Evolutionary conservation across 2,797 vertebrate genomes (phyloP), one percentile per base, ranked within the genome.

Genomic region (Naso thynnoides): DNA sequence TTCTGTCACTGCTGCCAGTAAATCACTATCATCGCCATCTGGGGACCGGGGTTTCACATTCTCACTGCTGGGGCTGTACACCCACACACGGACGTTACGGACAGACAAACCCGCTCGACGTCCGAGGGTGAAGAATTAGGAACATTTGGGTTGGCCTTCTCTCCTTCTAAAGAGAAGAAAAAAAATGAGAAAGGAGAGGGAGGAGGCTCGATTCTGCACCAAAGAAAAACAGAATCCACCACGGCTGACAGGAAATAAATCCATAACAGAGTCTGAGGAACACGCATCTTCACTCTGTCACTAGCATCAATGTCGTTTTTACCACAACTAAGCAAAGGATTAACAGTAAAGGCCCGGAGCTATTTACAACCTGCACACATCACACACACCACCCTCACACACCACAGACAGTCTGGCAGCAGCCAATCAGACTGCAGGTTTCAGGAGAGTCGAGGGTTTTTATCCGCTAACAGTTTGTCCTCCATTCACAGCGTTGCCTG

Each of bases 321-420:
- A 59, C 89, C 90, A 91, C 90, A 90, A 89, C 79, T 89, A 80
- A 90, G 72, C 1, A 15, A 74, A 57, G 70, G 76, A 92, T 88
- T 88, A 92, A 90, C 71, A 79, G 70, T 79, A 86, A 92, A 73
- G 63, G 83, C 82, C 81, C 3, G 7, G 47, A 86, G 83, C 81
- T 88, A 88, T 92, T 91, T 89, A 86, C 88, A 85, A 90, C 85
- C 81, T 86, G 79, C 89, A 91, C 92, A 92, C 90, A 92, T 92
- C 89, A 90, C 78, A 91, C 73, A 74, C 83, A 68, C 85, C 76
- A 71, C 23, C 63, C 73, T 61, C 64, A 58, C 68, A 49, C 76
- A 63, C 61, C 74, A 23, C 57, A 79, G 76, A 62, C 64, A 42
- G 70, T 57, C 50, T 61, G 65, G 53, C 82, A 69, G 57, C 65